phyloP scores from a whole-genome alignment of 2,797 vertebrate species.

The Pangasius krempfi region DNA sequence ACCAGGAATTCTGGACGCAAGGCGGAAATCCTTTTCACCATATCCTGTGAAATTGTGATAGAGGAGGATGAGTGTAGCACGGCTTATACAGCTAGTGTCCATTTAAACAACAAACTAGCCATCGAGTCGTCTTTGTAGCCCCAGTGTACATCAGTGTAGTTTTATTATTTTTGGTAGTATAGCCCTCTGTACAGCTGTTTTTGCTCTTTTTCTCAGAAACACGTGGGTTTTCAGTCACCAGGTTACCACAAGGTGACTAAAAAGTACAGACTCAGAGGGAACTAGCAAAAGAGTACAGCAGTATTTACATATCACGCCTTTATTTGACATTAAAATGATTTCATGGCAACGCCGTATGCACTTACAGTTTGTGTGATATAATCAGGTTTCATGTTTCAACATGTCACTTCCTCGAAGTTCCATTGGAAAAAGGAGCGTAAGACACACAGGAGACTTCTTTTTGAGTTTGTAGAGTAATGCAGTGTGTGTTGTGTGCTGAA shows the following conservation, averaged over 20 bases:
- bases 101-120: not conserved
- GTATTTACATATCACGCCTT: not conserved
- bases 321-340: not conserved
- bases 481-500: conserved; percentile 39
- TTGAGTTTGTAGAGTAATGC: conserved; percentile 9
- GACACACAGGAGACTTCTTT: not conserved
- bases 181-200: not conserved
- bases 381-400: not conserved
- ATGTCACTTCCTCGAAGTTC: not conserved
- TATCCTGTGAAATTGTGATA: not conserved
- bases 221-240: not conserved
- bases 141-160: not conserved
- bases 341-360: not conserved
- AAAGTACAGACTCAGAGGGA: not conserved
- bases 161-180: not conserved
- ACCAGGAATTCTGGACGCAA: not conserved
- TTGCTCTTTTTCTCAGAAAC: not conserved
- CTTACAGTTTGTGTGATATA: not conserved
- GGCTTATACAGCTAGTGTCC: not conserved
- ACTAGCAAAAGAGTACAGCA: not conserved
- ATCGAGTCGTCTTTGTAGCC: not conserved
- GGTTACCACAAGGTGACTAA: not conserved
- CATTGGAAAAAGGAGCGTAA: not conserved
- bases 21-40: not conserved
- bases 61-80: not conserved